phyloP scores from a whole-genome alignment of 1,140 invertebrate genomes.

The Drosophila santomea region DNA sequence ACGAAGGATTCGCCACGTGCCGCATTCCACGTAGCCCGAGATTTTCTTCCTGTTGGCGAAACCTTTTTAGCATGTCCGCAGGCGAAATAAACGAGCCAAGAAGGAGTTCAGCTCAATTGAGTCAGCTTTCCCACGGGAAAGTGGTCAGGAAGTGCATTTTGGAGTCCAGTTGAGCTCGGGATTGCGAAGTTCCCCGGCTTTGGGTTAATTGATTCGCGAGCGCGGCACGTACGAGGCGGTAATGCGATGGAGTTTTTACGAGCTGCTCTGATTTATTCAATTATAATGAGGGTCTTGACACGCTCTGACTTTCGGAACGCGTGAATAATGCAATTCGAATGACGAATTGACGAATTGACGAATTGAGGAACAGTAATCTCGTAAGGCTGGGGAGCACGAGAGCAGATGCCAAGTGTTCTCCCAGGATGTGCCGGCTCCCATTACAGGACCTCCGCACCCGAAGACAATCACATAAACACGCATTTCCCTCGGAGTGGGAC shows the following conservation, averaged over 20 bases:
- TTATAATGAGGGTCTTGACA: slow-evolving; percentile 40
- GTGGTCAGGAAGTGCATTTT: slow-evolving; percentile 8
- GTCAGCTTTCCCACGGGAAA: neutral
- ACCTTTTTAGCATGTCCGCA: slow-evolving; percentile 58
- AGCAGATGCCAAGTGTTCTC: slow-evolving; percentile 4
- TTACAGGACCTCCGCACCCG: slow-evolving; percentile 11
- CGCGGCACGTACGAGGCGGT: slow-evolving; percentile 43
- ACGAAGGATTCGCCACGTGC: slow-evolving; percentile 36
- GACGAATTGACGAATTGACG: slow-evolving; percentile 34
- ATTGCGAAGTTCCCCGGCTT: slow-evolving; percentile 50
- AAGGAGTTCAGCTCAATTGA: slow-evolving; percentile 21
- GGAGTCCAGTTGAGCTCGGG: slow-evolving; percentile 43
- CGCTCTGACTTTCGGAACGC: slow-evolving; percentile 39
- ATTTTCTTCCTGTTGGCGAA: slow-evolving; percentile 62
- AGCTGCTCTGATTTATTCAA: slow-evolving; percentile 52
- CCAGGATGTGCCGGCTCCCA: slow-evolving; percentile 4
- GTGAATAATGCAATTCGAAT: slow-evolving; percentile 50
- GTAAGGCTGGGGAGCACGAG: slow-evolving; percentile 1
- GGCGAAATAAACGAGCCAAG: slow-evolving; percentile 53
- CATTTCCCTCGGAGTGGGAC: slow-evolving; percentile 62
- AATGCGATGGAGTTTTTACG: slow-evolving; percentile 21
- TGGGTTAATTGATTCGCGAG: slow-evolving; percentile 71
- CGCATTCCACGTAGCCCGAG: slow-evolving; percentile 53
- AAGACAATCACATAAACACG: slow-evolving; percentile 73
- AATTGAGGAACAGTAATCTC: slow-evolving; percentile 40